Evolutionary conservation across 1,140 invertebrate species (phyloP).

Genomic region (Leptestheria dahalacensis): DNA sequence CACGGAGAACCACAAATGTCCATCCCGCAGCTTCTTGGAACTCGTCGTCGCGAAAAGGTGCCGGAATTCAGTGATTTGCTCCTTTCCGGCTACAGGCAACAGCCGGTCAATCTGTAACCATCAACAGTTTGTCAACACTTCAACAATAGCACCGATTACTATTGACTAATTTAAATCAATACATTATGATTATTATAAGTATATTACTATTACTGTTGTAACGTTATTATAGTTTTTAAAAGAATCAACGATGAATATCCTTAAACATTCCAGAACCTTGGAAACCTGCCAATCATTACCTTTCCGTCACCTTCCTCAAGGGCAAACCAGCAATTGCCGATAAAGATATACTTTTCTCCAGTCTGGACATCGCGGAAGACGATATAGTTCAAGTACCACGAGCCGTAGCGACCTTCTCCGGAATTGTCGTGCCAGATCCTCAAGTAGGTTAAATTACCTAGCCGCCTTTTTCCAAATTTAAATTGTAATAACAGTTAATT

Average conservation of each 20-base stretch:
- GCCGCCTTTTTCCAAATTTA: slow-evolving; percentile 24
- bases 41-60: slow-evolving; percentile 33
- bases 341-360: slow-evolving; percentile 34
- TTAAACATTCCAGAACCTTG: too few species aligned
- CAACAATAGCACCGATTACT: too few species aligned
- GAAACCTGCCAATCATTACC: too few species aligned
- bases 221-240: too few species aligned
- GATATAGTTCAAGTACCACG: slow-evolving; percentile 37
- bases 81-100: slow-evolving; percentile 35
- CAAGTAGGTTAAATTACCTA: slow-evolving; percentile 35
- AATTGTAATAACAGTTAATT: background rate
- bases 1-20: slow-evolving; percentile 41
- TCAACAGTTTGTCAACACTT: background rate
- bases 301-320: too few species aligned
- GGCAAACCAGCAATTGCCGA: slow-evolving; percentile 37
- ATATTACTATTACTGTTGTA: too few species aligned
- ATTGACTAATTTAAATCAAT: too few species aligned
- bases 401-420: slow-evolving; percentile 33
- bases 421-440: slow-evolving; percentile 41
- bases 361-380: slow-evolving; percentile 38
- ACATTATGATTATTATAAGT: too few species aligned
- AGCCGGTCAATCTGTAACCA: slow-evolving; percentile 34
- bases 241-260: too few species aligned
- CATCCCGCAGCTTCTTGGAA: slow-evolving; percentile 34
- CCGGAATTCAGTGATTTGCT: slow-evolving; percentile 31